phyloP scores from a whole-genome alignment of 2,113 vertebrate species.

The Numida meleagris region DNA sequence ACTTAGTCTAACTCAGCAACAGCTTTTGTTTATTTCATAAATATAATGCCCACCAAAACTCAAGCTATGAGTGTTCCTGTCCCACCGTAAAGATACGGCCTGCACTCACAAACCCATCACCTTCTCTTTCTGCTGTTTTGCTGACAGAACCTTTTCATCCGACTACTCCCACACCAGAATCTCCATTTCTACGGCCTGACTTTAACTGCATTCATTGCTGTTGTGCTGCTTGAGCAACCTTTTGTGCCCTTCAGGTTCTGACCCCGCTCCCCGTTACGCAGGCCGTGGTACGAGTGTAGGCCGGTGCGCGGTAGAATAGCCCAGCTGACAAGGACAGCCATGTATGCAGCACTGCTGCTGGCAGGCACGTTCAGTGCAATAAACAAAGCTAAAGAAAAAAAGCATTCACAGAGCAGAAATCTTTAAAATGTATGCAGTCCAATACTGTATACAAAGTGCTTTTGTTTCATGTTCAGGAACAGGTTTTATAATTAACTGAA shows the following conservation, averaged over 20 bases:
- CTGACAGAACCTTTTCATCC: slow-evolving; percentile 32
- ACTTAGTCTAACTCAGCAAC: background rate
- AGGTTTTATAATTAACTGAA: slow-evolving; percentile 66
- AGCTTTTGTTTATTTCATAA: slow-evolving; percentile 24
- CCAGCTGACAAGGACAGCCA: slow-evolving; percentile 39
- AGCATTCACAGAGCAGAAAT: slow-evolving; percentile 49
- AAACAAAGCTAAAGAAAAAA: slow-evolving; percentile 66
- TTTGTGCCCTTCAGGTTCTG: slow-evolving; percentile 72
- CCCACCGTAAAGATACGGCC: background rate
- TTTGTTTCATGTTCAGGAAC: slow-evolving; percentile 59
- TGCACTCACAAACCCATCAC: background rate
- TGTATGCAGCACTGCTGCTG: slow-evolving; percentile 52
- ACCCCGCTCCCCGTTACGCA: slow-evolving; percentile 53
- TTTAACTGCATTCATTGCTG: slow-evolving; percentile 14
- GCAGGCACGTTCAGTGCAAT: slow-evolving; percentile 35
- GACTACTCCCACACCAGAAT: slow-evolving; percentile 34
- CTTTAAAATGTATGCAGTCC: slow-evolving; percentile 62
- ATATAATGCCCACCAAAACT: background rate
- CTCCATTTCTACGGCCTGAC: slow-evolving; percentile 31
- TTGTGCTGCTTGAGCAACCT: slow-evolving; percentile 40
- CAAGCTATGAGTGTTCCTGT: background rate
- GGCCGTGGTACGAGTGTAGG: slow-evolving; percentile 44
- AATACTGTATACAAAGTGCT: slow-evolving; percentile 58
- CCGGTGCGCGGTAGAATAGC: slow-evolving; percentile 49
- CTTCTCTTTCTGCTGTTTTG: slow-evolving; percentile 32